Base-by-base conservation (phyloP, 2,113 vertebrate species). In the Vanacampus margaritifer region DNA sequence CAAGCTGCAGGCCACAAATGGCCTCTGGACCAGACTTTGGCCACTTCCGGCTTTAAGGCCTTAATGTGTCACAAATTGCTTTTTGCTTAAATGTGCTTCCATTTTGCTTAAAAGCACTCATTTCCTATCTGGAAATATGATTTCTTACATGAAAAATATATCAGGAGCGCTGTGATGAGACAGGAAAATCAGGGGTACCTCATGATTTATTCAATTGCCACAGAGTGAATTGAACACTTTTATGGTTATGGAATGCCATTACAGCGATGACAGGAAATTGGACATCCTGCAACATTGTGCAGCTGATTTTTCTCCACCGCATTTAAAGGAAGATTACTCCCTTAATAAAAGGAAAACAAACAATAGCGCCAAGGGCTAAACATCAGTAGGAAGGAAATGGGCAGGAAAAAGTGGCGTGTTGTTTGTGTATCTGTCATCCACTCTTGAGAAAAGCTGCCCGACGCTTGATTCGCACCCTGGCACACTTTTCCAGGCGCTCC, bases 191-290 rank as follows among this genome's bases (percentile, higher is more conserved):
- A 39, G 32, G 48, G 67, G 48, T 21, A 32, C 69, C 67, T 87
- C 70, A 75, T 88, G 60, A 84, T 87, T 89, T 86, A 89, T 89
- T 87, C 51, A 87, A 81, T 71, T 5, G 0, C 65, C 71, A 73
- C 41, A 61, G 65, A 76, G 76, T 71, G 64, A 81, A 76, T 85
- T 79, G 73, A 82, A 76, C 79, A 72, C 72, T 77, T 57, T 82
- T 78, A 75, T 83, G 75, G 67, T 73, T 79, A 75, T 46, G 53
- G 51, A 82, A 66, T 26, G 61, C 48, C 63, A 78, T 81, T 83
- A 61, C 32, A 51, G 45, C 81, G 81, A 50, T 64, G 68, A 39
- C 57, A 72, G 67, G 69, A 79, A 35, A 76, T 76, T 58, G 58
- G 51, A 81, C 78, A 65, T 70, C 65, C 65, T 72, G 70, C 48